These are phyloP conservation scores for Gila robusta DNA, from an alignment of 2,797 vertebrate species.

Conservation along the genomic window DNA sequence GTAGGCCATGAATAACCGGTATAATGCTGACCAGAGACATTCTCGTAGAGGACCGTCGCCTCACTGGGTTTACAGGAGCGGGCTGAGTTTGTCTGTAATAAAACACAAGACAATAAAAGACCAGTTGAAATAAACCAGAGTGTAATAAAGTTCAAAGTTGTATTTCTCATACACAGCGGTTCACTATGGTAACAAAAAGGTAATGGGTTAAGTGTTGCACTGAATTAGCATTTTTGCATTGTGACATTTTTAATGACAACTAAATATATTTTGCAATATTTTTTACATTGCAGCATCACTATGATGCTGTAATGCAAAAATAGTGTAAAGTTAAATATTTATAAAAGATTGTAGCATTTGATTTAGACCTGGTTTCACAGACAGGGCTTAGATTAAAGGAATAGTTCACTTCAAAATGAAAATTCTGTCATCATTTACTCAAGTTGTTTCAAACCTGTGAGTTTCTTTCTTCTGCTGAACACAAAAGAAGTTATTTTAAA, in stretches of 20 bases:
- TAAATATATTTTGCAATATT: not conserved
- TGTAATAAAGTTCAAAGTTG: not conserved
- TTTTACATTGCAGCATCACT: not conserved
- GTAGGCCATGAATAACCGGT: not conserved
- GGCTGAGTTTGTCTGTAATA: constrained; percentile 86
- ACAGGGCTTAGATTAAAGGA: too few relatives aligned
- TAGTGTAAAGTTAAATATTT: too few relatives aligned
- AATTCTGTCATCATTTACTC: too few relatives aligned
- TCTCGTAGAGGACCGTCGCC: constrained; percentile 91
- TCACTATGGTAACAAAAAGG: not conserved
- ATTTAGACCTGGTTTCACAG: not conserved
- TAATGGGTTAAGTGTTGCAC: not conserved
- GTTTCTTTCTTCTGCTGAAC: too few relatives aligned
- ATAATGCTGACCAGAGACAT: constrained; percentile 89
- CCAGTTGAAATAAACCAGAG: constrained; percentile 29
- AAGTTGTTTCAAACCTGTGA: too few relatives aligned
- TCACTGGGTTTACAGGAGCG: constrained; percentile 87
- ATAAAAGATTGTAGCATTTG: not conserved
- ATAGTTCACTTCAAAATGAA: too few relatives aligned
- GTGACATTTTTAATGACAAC: not conserved
- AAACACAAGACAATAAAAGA: constrained; percentile 29
- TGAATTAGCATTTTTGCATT: not conserved
- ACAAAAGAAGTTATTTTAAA: too few relatives aligned
- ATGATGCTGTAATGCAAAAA: not conserved
- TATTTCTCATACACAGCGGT: not conserved